These are phyloP conservation scores for Nothoprocta pentlandii DNA, from an alignment of 2,113 vertebrate genomes.

Conservation along the genomic window DNA sequence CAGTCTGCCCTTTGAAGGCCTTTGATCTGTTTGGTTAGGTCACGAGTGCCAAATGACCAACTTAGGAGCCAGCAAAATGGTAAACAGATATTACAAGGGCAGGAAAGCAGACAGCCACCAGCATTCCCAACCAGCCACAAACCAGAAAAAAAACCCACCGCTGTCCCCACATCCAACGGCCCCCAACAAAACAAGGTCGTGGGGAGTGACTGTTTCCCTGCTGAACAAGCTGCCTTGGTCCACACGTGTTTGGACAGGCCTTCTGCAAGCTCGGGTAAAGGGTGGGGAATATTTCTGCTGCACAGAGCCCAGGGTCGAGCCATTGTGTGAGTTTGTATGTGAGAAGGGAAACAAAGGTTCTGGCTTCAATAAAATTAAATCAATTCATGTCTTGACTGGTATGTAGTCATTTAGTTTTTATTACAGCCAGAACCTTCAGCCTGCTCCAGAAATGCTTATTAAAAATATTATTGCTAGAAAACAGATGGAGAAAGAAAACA, in stretches of 20 bases:
- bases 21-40: constrained; percentile 70
- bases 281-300: constrained; percentile 63
- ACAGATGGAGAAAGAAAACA: constrained; percentile 46
- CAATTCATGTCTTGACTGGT: constrained; percentile 66
- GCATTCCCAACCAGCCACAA: constrained; percentile 71
- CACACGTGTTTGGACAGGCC: constrained; percentile 63
- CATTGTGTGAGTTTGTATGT: constrained; percentile 56
- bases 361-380: constrained; percentile 69
- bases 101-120: constrained; percentile 72
- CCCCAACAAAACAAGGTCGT: constrained; percentile 68
- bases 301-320: constrained; percentile 68
- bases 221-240: constrained; percentile 65
- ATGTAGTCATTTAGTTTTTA: constrained; percentile 58
- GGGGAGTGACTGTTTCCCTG: constrained; percentile 56
- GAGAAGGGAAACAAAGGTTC: constrained; percentile 58
- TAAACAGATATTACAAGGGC: constrained; percentile 73
- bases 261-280: constrained; percentile 33
- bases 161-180: constrained; percentile 65
- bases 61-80: constrained; percentile 62
- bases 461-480: constrained; percentile 64
- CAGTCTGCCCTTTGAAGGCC: constrained; percentile 44
- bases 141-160: constrained; percentile 44
- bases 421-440: constrained; percentile 53
- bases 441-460: constrained; percentile 43
- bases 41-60: constrained; percentile 65